Evolutionary conservation across 37 sponge, comb jelly and placozoan genomes (phyloP), one percentile per base, ranked within the genome.

Genomic region (Mnemiopsis leidyi): DNA sequence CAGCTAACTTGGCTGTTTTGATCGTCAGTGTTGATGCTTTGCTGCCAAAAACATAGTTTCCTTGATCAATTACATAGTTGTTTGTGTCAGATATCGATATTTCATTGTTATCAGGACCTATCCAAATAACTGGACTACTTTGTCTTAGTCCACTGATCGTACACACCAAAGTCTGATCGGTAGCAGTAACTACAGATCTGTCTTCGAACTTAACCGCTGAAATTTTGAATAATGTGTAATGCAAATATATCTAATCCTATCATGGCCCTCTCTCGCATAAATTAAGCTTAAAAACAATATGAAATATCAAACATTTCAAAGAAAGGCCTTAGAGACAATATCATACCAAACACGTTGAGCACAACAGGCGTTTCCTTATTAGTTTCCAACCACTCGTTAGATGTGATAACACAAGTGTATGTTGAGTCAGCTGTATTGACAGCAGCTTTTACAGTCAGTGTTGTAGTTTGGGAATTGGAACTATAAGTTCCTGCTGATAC

Each of bases 321-420:
- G n/a, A n/a, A n/a, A n/a, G n/a, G n/a, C n/a, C n/a, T n/a, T n/a
- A n/a, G n/a, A n/a, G n/a, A n/a, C n/a, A n/a, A n/a, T n/a, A n/a
- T n/a, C 79, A 34, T 77, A 77, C 79, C 30, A 36, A 77, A 77
- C 0, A 77, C 79, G 26, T 77, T 9, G 2, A 77, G 79, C 1
- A 34, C 34, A 1, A 28, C 32, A 31, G 26, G 33, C 20, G 79
- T 77, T 18, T 31, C 32, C 34, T 36, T 31, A 77, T 77, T 32
- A 0, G 26, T 9, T 36, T 33, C 79, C 33, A 31, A 1, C 79
- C 79, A 77, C 18, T 77, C 79, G 18, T 77, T 77, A 20, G 79
- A 28, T 9, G 79, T 3, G 3, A 77, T 32, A 9, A 32, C 79
- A 77, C 79, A 77, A 13, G 26, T 28, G 36, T 77, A 77, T 2